These are phyloP conservation scores for Rhopalosiphum padi DNA, from an alignment of 1,140 invertebrate genomes.

Conservation along the genomic window DNA sequence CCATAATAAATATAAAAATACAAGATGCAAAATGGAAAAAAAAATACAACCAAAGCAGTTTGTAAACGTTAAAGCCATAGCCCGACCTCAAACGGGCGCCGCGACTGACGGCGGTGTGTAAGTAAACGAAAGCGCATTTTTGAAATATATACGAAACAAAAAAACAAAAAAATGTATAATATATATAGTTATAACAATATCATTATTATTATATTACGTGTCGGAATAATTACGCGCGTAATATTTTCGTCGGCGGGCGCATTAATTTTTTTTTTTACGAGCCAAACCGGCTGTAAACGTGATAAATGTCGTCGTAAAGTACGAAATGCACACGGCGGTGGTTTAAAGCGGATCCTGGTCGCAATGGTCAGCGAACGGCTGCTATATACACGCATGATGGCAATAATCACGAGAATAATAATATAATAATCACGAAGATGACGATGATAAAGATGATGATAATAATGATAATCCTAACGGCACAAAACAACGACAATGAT, in stretches of 20 bases:
- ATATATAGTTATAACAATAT: constrained; percentile 14
- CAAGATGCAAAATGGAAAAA: neutral
- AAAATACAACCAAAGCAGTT: neutral
- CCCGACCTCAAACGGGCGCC: neutral
- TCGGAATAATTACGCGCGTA: constrained; percentile 44
- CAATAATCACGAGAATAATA: constrained; percentile 17
- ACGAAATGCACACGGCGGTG: constrained; percentile 1
- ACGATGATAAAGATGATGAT: neutral
- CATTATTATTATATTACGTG: constrained; percentile 23
- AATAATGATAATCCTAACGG: constrained; percentile 10
- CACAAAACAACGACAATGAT: neutral
- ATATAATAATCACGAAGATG: neutral
- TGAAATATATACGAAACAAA: neutral
- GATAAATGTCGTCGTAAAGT: constrained; percentile 47
- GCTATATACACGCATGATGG: neutral
- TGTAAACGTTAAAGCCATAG: neutral
- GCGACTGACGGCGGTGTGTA: neutral
- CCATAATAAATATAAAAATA: neutral
- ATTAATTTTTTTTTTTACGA: constrained; percentile 25
- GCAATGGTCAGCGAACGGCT: neutral
- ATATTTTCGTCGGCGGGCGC: constrained; percentile 11
- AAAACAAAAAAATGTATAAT: neutral
- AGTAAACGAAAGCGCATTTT: neutral
- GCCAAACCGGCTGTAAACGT: constrained; percentile 21
- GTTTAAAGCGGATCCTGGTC: neutral